phyloP scores from a whole-genome alignment of 2,888 invertebrate genomes.

The Notocelia uddmanniana region DNA sequence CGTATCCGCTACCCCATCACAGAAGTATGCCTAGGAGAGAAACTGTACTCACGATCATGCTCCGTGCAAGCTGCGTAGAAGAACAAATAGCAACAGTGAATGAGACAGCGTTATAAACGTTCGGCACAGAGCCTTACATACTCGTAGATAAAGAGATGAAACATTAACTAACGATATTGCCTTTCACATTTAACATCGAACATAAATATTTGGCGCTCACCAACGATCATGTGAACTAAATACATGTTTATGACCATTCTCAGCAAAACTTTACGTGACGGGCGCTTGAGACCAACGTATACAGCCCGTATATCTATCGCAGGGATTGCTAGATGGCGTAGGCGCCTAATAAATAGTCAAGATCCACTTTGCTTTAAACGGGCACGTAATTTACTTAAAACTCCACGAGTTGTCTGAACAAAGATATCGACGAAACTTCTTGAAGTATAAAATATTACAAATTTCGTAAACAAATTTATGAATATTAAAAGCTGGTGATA shows the following conservation, averaged over 20 bases:
- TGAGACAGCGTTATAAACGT: constrained; percentile 79
- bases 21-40: constrained; percentile 38
- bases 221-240: constrained; percentile 22
- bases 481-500: neutral
- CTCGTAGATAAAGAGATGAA: constrained; percentile 58
- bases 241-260: constrained; percentile 4
- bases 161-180: constrained; percentile 54
- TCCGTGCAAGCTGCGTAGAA: constrained; percentile 93
- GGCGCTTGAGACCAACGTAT: neutral
- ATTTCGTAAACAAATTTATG: neutral
- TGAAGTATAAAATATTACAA: neutral
- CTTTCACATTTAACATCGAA: constrained; percentile 52
- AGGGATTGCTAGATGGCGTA: neutral
- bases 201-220: constrained; percentile 48
- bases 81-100: constrained; percentile 88
- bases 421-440: neutral
- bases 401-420: neutral
- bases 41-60: constrained; percentile 94
- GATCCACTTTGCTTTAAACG: neutral
- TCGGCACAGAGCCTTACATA: constrained; percentile 64
- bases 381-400: neutral
- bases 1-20: constrained; percentile 18
- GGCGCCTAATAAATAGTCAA: neutral
- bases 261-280: constrained; percentile 1
- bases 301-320: neutral